Conservation (phyloP, 2,113 vertebrate species). For the Oreocharis arfaki region DNA sequence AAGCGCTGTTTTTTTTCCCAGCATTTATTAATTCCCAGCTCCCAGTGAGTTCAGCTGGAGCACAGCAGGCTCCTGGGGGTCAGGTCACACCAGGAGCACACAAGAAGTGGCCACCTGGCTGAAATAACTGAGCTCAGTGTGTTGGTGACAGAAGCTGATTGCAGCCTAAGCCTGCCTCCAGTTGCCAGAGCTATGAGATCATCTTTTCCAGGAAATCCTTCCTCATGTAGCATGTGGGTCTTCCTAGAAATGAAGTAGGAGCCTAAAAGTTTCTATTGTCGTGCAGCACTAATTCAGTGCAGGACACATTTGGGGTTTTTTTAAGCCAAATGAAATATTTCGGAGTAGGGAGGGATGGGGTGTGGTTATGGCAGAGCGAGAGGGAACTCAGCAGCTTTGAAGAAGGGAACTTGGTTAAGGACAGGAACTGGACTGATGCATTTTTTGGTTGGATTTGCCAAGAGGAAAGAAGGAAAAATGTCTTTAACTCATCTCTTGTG, state of each 20-base stretch:
- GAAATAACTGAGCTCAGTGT: not conserved
- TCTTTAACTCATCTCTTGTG: not conserved
- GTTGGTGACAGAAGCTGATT: not conserved
- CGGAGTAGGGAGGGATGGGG: not conserved
- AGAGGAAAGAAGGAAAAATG: not conserved
- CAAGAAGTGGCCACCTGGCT: not conserved
- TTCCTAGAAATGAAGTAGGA: not conserved
- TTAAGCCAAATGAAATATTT: not conserved
- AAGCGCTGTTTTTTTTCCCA: not conserved
- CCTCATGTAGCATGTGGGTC: not conserved
- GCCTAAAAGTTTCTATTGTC: not conserved
- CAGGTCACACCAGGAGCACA: not conserved
- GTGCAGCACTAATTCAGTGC: not conserved
- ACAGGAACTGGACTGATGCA: not conserved
- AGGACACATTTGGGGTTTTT: not conserved
- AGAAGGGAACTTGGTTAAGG: not conserved
- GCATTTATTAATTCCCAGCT: not conserved
- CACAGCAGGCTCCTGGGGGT: not conserved
- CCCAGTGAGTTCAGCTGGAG: not conserved
- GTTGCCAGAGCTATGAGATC: not conserved
- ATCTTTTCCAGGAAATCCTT: slow-evolving; percentile 1
- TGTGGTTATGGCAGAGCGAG: not conserved
- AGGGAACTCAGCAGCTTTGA: not conserved
- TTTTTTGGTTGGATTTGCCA: not conserved
- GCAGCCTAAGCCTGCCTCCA: not conserved